These are phyloP conservation scores for Nasonovia ribisnigri DNA, from an alignment of 2,888 invertebrate genomes.

Conservation along the genomic window DNA sequence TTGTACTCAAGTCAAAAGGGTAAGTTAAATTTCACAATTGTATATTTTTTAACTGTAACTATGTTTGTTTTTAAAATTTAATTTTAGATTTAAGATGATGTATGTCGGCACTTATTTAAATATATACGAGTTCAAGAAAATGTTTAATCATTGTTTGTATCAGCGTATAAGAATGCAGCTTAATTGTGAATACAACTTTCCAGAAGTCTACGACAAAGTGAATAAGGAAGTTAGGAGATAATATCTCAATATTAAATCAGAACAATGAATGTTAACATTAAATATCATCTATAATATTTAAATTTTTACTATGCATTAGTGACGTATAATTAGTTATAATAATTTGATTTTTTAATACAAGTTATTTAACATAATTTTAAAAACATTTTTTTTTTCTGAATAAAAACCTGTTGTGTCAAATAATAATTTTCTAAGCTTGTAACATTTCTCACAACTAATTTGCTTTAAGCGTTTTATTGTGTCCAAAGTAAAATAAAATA, in stretches of 20 bases:
- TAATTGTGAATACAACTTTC: slow-evolving; percentile 80
- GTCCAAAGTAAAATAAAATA: not conserved
- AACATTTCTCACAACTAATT: not conserved
- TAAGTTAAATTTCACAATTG: slow-evolving; percentile 68
- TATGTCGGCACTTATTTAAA: slow-evolving; percentile 86
- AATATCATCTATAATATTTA: not conserved
- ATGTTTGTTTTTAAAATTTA: not conserved
- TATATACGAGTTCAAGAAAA: slow-evolving; percentile 79
- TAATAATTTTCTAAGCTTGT: not conserved
- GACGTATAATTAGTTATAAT: not conserved
- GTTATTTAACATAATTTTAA: not conserved
- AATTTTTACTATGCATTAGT: not conserved
- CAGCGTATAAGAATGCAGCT: slow-evolving; percentile 76
- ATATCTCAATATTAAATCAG: slow-evolving; percentile 2
- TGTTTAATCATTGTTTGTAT: slow-evolving; percentile 86
- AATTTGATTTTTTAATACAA: not conserved
- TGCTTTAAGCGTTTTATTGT: not conserved
- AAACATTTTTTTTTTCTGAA: not conserved
- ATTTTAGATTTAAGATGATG: slow-evolving; percentile 81
- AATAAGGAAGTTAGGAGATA: slow-evolving; percentile 73
- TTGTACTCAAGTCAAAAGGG: slow-evolving; percentile 78
- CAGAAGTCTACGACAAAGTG: slow-evolving; percentile 86
- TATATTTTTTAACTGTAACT: not conserved
- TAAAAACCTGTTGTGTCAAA: not conserved
- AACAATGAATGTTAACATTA: not conserved